These are phyloP conservation scores for Spilarctia lutea DNA, from an alignment of 2,888 invertebrate species.

Conservation along the genomic window DNA sequence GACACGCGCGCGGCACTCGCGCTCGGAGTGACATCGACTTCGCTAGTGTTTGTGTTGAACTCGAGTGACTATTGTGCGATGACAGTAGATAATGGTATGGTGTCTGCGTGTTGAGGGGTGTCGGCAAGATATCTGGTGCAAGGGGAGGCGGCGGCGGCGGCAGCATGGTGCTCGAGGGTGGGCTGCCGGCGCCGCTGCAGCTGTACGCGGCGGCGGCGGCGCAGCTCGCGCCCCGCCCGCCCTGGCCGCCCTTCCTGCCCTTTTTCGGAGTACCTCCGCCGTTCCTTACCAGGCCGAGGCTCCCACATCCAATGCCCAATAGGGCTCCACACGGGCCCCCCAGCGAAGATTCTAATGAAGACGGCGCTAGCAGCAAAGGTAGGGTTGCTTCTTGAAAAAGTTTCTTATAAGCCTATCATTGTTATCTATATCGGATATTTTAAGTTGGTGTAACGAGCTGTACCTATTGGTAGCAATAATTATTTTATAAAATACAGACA, in stretches of 20 bases:
- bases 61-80: slow-evolving; percentile 46
- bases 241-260: slow-evolving; percentile 88
- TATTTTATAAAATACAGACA: too few species aligned
- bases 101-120: slow-evolving; percentile 55
- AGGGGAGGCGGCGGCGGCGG: slow-evolving; percentile 63
- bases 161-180: slow-evolving; percentile 89
- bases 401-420: not conserved
- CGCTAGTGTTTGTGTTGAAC: slow-evolving; percentile 36
- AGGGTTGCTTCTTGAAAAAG: slow-evolving; percentile 31
- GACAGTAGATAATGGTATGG: slow-evolving; percentile 66
- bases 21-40: slow-evolving; percentile 22
- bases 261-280: slow-evolving; percentile 88
- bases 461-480: not conserved
- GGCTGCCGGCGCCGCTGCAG: slow-evolving; percentile 90
- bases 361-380: slow-evolving; percentile 84
- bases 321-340: slow-evolving; percentile 83
- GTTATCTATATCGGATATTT: not conserved
- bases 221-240: slow-evolving; percentile 84
- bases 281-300: slow-evolving; percentile 81
- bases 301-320: slow-evolving; percentile 76
- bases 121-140: slow-evolving; percentile 75
- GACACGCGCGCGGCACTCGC: slow-evolving; percentile 32
- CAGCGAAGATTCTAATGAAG: slow-evolving; percentile 86
- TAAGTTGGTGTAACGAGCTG: not conserved
- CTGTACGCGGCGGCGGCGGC: slow-evolving; percentile 90